A percentile compares a stretch with the other conserved stretches of the same genome.
Conservation (phyloP, 2,888 invertebrate species). For the Drosophila yooni region DNA sequence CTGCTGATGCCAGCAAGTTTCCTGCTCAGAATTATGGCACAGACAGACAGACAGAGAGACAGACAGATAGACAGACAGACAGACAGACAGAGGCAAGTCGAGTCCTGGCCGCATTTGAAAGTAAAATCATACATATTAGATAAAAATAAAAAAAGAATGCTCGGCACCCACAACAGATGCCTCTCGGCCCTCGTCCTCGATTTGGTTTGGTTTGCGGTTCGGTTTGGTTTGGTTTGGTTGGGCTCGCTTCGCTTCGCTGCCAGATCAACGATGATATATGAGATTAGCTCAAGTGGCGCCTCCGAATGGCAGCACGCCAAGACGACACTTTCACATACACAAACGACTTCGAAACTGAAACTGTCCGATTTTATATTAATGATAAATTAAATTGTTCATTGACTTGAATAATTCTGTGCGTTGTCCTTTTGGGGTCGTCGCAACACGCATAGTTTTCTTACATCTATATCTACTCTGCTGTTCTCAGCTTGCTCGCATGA, state of each 20-base stretch:
- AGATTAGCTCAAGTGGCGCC: conserved; percentile 77
- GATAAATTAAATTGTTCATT: conserved; percentile 82
- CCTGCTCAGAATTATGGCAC: conserved; percentile 73
- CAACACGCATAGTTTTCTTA: conserved; percentile 58
- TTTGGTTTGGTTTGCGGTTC: conserved; percentile 11
- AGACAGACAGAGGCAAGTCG: conserved; percentile 22
- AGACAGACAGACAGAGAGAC: conserved; percentile 11
- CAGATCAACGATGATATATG: conserved; percentile 77
- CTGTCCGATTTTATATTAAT: conserved; percentile 80
- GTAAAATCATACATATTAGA: conserved; percentile 78
- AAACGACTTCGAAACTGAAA: conserved; percentile 17
- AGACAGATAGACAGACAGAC: conserved; percentile 9
- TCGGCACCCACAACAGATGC: conserved; percentile 44
- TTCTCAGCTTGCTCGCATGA: conserved; percentile 40
- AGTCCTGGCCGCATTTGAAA: conserved; percentile 68
- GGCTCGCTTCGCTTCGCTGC: conserved; percentile 37
- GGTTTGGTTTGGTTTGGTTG: conserved; percentile 7
- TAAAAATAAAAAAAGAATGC: conserved; percentile 56
- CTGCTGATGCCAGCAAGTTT: conserved; percentile 77
- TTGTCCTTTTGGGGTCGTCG: conserved; percentile 62
- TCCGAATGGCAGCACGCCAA: conserved; percentile 74
- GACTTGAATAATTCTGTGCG: conserved; percentile 80
- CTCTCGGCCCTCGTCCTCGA: conserved; percentile 1
- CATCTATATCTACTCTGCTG: background rate
- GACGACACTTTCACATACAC: conserved; percentile 62